Percentiles rank a stretch among this genome's conserved stretches.
Evolutionary conservation across 2,888 invertebrate genomes (phyloP).

Genomic region (Lepidocyrtinus sp.): DNA sequence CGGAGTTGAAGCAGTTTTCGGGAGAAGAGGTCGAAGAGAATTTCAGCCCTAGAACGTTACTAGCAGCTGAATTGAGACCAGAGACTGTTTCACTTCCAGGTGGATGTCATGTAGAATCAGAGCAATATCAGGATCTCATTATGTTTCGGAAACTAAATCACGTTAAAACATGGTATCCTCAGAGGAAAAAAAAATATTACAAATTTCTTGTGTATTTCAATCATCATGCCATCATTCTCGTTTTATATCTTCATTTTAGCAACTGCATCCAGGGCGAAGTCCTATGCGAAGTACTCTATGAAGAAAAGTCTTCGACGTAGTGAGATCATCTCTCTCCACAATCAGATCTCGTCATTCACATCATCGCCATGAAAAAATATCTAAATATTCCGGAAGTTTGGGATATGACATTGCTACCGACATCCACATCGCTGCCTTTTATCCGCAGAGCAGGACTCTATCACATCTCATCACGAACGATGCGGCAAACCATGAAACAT

Average conservation of each 20-base stretch:
- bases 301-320: constrained; percentile 32
- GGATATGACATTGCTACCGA: not conserved
- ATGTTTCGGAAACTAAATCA: constrained; percentile 68
- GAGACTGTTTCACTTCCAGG: constrained; percentile 67
- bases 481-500: too few species aligned
- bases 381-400: too few species aligned
- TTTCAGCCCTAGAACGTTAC: constrained; percentile 38
- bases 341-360: not conserved
- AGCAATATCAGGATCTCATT: constrained; percentile 68
- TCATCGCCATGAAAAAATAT: not conserved
- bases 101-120: constrained; percentile 66
- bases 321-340: not conserved
- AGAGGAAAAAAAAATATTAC: too few species aligned
- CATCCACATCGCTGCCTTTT: not conserved
- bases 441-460: not conserved
- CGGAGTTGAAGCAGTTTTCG: constrained; percentile 60
- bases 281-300: constrained; percentile 64
- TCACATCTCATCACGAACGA: too few species aligned
- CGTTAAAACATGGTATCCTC: constrained; percentile 69
- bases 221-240: not conserved
- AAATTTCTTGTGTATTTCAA: too few species aligned
- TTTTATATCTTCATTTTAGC: constrained; percentile 52
- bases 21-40: constrained; percentile 25
- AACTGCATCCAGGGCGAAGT: constrained; percentile 68
- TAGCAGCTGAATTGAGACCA: constrained; percentile 50